Conservation (phyloP, 2,797 vertebrate genomes). For the Cirrhinus molitorella region DNA sequence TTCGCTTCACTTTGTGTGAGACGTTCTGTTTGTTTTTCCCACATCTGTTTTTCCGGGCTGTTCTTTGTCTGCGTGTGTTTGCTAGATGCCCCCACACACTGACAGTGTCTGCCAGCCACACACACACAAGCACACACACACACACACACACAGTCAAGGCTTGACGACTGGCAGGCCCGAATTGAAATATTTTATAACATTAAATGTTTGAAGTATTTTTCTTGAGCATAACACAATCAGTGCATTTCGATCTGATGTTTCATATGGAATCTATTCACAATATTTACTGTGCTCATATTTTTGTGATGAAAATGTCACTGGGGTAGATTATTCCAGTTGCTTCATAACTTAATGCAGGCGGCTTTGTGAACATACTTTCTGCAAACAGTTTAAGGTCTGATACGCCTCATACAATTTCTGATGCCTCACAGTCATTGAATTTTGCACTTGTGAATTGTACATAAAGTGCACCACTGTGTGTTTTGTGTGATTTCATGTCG, state of each 20-base stretch:
- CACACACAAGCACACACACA: slow-evolving; percentile 55
- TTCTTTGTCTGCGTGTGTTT: slow-evolving; percentile 78
- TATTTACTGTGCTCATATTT: slow-evolving; percentile 24
- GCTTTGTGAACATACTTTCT: neutral
- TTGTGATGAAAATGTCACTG: neutral
- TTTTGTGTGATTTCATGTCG: slow-evolving; percentile 17
- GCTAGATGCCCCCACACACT: slow-evolving; percentile 76
- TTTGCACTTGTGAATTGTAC: neutral
- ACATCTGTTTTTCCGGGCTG: slow-evolving; percentile 90
- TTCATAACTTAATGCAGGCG: neutral
- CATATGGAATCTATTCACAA: slow-evolving; percentile 3
- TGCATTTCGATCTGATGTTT: neutral
- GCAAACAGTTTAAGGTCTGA: neutral
- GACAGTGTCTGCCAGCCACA: slow-evolving; percentile 56
- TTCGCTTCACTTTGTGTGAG: slow-evolving; percentile 58
- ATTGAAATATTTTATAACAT: slow-evolving; percentile 42
- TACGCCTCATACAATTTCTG: slow-evolving; percentile 7
- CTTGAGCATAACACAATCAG: neutral
- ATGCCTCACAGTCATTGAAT: slow-evolving; percentile 6
- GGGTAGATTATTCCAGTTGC: neutral
- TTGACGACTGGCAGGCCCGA: slow-evolving; percentile 24
- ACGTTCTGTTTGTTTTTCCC: slow-evolving; percentile 98
- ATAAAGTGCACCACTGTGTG: neutral
- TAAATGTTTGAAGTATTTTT: slow-evolving; percentile 26
- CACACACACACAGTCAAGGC: slow-evolving; percentile 26